Percentiles rank a stretch among this genome's conserved stretches.
Evolutionary conservation across 2,888 invertebrate species (phyloP).

Genomic region (Mimas tiliae): DNA sequence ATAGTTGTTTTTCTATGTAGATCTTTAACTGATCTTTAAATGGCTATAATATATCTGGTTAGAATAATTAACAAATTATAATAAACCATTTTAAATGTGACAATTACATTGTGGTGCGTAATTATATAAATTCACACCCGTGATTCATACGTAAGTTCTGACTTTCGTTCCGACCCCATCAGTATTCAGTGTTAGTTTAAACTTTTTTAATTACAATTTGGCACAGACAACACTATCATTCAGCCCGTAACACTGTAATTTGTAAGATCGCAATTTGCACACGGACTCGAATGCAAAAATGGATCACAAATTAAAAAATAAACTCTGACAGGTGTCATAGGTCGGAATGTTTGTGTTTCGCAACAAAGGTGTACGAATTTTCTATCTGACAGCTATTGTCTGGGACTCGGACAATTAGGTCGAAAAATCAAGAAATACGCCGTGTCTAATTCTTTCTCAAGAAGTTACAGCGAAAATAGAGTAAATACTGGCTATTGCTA

Average conservation of each 20-base stretch:
- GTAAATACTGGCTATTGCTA: not conserved
- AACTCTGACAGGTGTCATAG: not conserved
- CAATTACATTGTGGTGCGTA: too few relatives aligned
- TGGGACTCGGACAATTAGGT: conserved; percentile 4
- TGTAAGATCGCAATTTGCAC: conserved; percentile 12
- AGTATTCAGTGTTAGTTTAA: not conserved
- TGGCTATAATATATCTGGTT: too few relatives aligned
- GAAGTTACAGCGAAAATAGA: not conserved
- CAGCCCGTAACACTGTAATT: conserved; percentile 11
- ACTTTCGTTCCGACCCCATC: not conserved
- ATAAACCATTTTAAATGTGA: too few relatives aligned
- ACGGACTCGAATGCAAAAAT: conserved; percentile 4
- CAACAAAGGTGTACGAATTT: not conserved
- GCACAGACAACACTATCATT: conserved; percentile 22
- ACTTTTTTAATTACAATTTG: conserved; percentile 14
- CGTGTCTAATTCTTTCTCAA: conserved; percentile 3
- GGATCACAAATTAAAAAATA: conserved; percentile 8
- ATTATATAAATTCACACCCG: too few relatives aligned
- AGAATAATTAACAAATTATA: too few relatives aligned
- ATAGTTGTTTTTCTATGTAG: too few relatives aligned
- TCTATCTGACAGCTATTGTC: conserved; percentile 7
- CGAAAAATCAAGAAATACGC: conserved; percentile 18
- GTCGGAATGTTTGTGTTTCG: not conserved
- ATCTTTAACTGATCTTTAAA: too few relatives aligned
- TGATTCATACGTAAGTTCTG: too few relatives aligned